Conservation (phyloP, 2,113 vertebrate species). For the Tauraco erythrolophus region DNA sequence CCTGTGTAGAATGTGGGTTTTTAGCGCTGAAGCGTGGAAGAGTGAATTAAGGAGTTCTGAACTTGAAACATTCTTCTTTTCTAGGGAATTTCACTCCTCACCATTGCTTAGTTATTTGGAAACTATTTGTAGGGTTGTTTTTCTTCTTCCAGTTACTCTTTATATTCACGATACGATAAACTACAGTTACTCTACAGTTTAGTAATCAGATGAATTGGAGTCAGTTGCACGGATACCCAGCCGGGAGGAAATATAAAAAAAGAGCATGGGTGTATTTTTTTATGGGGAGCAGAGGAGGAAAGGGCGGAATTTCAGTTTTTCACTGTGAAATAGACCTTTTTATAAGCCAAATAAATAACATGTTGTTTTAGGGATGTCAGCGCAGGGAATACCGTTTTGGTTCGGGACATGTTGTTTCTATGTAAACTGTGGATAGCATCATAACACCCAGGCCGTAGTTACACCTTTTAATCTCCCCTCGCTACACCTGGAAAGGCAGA, state of each 20-base stretch:
- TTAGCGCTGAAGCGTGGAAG: conserved; percentile 4
- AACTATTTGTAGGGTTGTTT: background rate
- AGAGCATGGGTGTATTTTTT: background rate
- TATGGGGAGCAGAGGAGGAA: background rate
- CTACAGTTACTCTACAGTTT: background rate
- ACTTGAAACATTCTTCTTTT: conserved; percentile 1
- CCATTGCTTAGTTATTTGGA: background rate
- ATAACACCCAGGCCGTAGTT: background rate
- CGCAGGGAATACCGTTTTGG: background rate
- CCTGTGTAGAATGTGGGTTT: conserved; percentile 16
- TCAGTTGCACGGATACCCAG: background rate
- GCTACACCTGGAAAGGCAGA: background rate
- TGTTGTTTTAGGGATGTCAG: background rate
- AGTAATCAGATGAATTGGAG: background rate
- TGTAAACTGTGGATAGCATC: background rate
- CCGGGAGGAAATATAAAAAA: background rate
- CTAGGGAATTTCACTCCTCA: background rate
- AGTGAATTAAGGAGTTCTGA: conserved; percentile 23
- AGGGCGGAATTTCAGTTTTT: background rate
- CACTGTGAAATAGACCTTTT: background rate
- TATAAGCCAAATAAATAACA: background rate
- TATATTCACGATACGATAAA: background rate
- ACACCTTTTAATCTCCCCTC: background rate
- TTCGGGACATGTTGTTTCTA: background rate
- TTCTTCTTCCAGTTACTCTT: background rate